Conservation (phyloP, 2,113 vertebrate genomes). For the pig (Sus scrofa) region T2T-Sscrofa CM000816.6:84405501-84406000, state of each 20-base stretch:
- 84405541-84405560: not conserved
- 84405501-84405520: not conserved
- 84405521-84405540: not conserved
- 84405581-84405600: not conserved
- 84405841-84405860: constrained; percentile 27
- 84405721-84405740: constrained; percentile 4
- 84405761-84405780: constrained; percentile 33
- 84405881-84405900: constrained; percentile 48
- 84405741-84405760: constrained; percentile 50
- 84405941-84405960: constrained; percentile 71
- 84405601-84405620: not conserved
- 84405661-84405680: not conserved
- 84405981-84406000: constrained; percentile 69
- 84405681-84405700: not conserved
- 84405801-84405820: constrained; percentile 47
- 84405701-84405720: constrained; percentile 53
- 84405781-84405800: constrained; percentile 59
- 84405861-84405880: constrained; percentile 22
- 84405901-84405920: constrained; percentile 57
- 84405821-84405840: constrained; percentile 2
- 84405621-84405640: not conserved
- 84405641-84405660: not conserved
- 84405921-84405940: constrained; percentile 54
- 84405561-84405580: not conserved
- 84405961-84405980: constrained; percentile 72